Conservation (phyloP, 2,888 invertebrate genomes). For the Yponomeuta evonymella region DNA sequence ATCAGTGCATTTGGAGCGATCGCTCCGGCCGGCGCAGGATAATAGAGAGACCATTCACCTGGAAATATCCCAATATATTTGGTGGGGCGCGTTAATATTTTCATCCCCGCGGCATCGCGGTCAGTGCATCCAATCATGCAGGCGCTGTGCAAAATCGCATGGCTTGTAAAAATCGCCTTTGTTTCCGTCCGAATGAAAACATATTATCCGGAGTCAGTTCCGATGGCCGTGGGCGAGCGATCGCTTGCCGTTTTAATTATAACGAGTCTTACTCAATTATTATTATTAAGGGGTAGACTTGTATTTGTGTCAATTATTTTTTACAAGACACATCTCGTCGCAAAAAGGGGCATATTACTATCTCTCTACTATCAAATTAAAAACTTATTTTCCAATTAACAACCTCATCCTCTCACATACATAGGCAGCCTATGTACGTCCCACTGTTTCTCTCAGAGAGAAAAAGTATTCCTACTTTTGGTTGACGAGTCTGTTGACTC, state of each 20-base stretch:
- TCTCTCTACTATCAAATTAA: background rate
- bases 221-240: background rate
- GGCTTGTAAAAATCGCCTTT: constrained; percentile 48
- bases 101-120: constrained; percentile 48
- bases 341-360: background rate
- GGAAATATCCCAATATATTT: constrained; percentile 54
- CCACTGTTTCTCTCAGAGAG: too few relatives aligned
- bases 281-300: background rate
- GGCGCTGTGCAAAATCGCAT: constrained; percentile 37
- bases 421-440: too few relatives aligned
- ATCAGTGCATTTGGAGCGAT: constrained; percentile 36
- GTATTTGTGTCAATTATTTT: background rate
- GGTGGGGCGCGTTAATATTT: constrained; percentile 52
- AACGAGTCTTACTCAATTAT: background rate
- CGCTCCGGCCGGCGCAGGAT: constrained; percentile 30
- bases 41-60: constrained; percentile 36
- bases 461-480: background rate
- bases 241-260: background rate
- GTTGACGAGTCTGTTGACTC: background rate
- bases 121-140: constrained; percentile 64
- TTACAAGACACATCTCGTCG: background rate
- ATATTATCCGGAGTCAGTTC: constrained; percentile 31
- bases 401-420: too few relatives aligned
- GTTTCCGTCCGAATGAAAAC: constrained; percentile 41
- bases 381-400: too few relatives aligned